Conservation (phyloP, 2,888 invertebrate genomes). For the Sarcophaga caerulescens region DNA sequence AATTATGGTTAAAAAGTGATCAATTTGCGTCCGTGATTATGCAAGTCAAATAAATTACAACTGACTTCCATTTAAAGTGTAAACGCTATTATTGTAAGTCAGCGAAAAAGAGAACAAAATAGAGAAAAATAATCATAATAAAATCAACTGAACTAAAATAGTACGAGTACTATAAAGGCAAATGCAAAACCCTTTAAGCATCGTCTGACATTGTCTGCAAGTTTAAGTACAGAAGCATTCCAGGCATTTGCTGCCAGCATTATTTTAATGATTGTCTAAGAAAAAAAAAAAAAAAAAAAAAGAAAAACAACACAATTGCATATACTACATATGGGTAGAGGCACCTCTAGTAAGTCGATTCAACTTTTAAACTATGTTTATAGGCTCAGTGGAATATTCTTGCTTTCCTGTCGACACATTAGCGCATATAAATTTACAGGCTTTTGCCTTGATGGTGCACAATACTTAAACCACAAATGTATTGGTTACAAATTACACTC, state of each 20-base stretch:
- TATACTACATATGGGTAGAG: not conserved
- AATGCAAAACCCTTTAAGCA: slow-evolving; percentile 52
- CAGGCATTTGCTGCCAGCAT: slow-evolving; percentile 34
- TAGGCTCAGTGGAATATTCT: slow-evolving; percentile 14
- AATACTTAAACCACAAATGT: too few species aligned
- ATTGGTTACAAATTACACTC: slow-evolving; percentile 44
- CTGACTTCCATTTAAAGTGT: slow-evolving; percentile 59
- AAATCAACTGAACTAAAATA: slow-evolving; percentile 24
- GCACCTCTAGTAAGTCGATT: not conserved
- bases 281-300: slow-evolving; percentile 3
- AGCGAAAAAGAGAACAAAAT: slow-evolving; percentile 14
- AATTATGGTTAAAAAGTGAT: slow-evolving; percentile 62
- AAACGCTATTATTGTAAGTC: slow-evolving; percentile 24
- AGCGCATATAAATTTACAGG: not conserved
- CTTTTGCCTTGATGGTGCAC: not conserved
- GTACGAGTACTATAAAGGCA: slow-evolving; percentile 26
- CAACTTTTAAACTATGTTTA: slow-evolving; percentile 6
- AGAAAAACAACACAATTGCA: not conserved
- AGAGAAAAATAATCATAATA: not conserved
- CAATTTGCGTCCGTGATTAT: slow-evolving; percentile 62
- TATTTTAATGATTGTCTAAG: slow-evolving; percentile 53
- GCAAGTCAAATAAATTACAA: slow-evolving; percentile 67
- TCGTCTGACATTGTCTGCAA: slow-evolving; percentile 32
- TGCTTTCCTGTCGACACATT: slow-evolving; percentile 30
- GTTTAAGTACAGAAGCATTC: slow-evolving; percentile 34